A percentile compares a stretch with the other conserved stretches of the same genome.
These are phyloP conservation scores for Porites evermanni DNA, from an alignment of 92 coral and sea anemone genomes.

Conservation along the genomic window DNA sequence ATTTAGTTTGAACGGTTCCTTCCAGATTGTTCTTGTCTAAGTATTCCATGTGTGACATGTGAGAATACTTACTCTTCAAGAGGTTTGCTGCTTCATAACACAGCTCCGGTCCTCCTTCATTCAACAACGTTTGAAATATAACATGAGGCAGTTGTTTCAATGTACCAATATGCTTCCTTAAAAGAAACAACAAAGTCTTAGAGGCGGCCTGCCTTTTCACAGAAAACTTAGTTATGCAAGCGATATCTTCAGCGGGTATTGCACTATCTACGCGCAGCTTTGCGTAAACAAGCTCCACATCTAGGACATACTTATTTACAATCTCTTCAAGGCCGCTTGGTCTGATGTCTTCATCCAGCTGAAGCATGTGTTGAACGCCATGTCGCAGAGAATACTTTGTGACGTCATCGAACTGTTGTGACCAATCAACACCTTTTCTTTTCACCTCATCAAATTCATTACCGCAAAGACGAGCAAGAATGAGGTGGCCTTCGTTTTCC, in stretches of 20 bases:
- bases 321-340: not conserved
- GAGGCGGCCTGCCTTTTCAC: not conserved
- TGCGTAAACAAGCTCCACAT: slow-evolving; percentile 5
- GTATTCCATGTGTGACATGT: slow-evolving; percentile 5
- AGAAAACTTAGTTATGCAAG: not conserved
- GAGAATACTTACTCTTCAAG: slow-evolving; percentile 1
- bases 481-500: slow-evolving; percentile 45
- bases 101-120: slow-evolving; percentile 2
- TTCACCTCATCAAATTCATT: slow-evolving; percentile 23
- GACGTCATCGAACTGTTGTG: not conserved
- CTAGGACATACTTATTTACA: not conserved
- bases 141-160: not conserved
- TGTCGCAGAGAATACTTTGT: slow-evolving; percentile 19
- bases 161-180: not conserved
- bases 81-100: slow-evolving; percentile 12
- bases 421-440: not conserved
- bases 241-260: not conserved
- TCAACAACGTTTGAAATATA: not conserved
- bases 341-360: not conserved
- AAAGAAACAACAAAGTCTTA: not conserved
- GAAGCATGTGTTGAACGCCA: slow-evolving; percentile 19
- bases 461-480: slow-evolving; percentile 47
- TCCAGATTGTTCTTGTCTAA: not conserved
- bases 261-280: not conserved
- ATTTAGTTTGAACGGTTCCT: not conserved